Evolutionary conservation across 37 sponge, comb jelly and placozoan genomes (phyloP), one percentile per base, ranked within the genome.

Genomic region (Cliona cf. orientalis): DNA sequence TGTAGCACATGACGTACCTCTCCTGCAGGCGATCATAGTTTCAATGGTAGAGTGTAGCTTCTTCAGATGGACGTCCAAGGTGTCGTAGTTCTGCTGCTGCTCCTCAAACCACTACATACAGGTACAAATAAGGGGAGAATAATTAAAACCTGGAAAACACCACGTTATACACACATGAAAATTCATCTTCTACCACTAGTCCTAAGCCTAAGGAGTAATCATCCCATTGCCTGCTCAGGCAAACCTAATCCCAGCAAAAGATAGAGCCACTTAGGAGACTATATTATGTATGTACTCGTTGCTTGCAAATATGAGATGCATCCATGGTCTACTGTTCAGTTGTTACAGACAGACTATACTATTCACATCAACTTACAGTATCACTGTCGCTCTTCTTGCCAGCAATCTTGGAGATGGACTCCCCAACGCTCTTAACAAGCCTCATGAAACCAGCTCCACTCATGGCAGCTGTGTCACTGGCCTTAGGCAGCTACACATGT

Each of bases 21-120:
- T 86, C 80, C 99, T 82, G 64, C 79, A 38, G 36, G n/a, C 60
- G 0, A 84, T 92, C 85, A 93, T 83, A 23, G 73, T 79, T 67
- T 98, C 99, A 0, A 93, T 35, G 19, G 91, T 84, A 6, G 40
- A 44, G 66, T 85, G 94, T 32, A 98, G 84, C 69, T 87, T 93
- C 94, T 91, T 98, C 45, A 98, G 80, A 37, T 93, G 91, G 23
- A n/a, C 64, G 32, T 98, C 96, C 28, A 98, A 73, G 2, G 58
- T 79, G 23, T 89, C 91, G 38, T 77, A 88, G 46, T 96, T 90
- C 46, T 87, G 82, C 21, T 76, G 78, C 70, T 94, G 89, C 77
- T 92, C 91, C 64, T 99, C 99, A 91, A 97, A 99, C 99, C 99
- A 99, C 97, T 97, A 67, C 4, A 25, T n/a, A n/a, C n/a, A n/a